Base-by-base conservation (phyloP, 2,797 vertebrate species). In the Micropoecilia bifurca region DNA sequence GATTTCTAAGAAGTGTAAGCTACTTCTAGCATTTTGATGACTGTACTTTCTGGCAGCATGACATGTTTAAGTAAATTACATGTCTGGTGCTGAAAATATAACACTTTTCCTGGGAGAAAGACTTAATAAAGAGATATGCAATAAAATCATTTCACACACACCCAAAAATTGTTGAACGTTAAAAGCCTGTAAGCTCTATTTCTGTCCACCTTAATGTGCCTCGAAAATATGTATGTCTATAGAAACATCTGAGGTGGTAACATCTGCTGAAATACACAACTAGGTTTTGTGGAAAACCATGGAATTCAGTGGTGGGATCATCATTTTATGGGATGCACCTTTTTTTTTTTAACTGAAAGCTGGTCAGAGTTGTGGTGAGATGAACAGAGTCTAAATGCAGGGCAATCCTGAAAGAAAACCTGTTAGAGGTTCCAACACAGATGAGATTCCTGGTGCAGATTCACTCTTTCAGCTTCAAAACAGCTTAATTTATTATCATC, bases 11-110 rank as follows among this genome's bases (percentile, higher is more conserved):
- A 63, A 80, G 80, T 47, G 22, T 43, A 14, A 78, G 53, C 36
- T 55, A 25, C 71, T 85, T 36, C 75, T 59, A 79, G n/a, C 57
- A 86, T 75, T 69, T 81, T 76, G 25, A n/a, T 61, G 72, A 69
- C 53, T 50, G 77, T 28, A 78, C 41, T 74, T n/a, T 47, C 63
- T 80, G 78, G 82, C 43, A 69, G 77, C 73, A 25, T 68, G 33
- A 69, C 39, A n/a, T 69, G n/a, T 43, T 45, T n/a, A 25, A 69
- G 66, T 43, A 69, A 69, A 69, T 69, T n/a, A 69, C 13, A 45
- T 39, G 20, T 25, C 9, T 16, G 12, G 10, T n/a, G 6, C 13
- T 16, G 2, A 33, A 61, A 61, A 61, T 18, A 7, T 61, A 33
- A 6, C 6, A 13, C 28, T 63, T 9, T 41, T 68, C 9, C 63